These are phyloP conservation scores for Drosophila arizonae DNA, from an alignment of 1,140 invertebrate genomes.

Conservation along the genomic window DNA sequence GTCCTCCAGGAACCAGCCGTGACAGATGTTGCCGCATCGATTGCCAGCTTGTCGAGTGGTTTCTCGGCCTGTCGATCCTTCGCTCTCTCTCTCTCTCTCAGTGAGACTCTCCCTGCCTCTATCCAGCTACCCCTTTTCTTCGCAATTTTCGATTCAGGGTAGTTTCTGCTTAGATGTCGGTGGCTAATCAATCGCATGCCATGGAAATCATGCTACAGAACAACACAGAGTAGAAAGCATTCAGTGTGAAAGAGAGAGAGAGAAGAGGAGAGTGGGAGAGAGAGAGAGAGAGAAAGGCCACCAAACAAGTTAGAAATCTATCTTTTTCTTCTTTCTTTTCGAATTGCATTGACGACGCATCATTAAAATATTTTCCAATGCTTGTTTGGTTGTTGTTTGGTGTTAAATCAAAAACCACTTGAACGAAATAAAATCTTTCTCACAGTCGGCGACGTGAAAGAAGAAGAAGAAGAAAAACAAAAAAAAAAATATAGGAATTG, in stretches of 20 bases:
- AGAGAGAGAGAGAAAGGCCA: conserved; percentile 43
- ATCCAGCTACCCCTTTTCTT: conserved; percentile 9
- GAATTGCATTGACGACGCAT: conserved; percentile 75
- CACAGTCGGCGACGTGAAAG: conserved; percentile 62
- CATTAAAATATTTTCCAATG: conserved; percentile 77
- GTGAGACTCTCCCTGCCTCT: conserved; percentile 10
- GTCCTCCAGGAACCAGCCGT: conserved; percentile 63
- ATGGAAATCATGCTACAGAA: conserved; percentile 54
- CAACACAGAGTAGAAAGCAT: conserved; percentile 5
- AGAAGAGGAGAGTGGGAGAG: conserved; percentile 5
- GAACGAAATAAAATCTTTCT: conserved; percentile 81
- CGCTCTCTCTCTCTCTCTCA: conserved; percentile 22
- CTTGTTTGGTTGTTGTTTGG: conserved; percentile 58
- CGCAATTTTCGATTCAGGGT: neutral
- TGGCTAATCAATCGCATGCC: conserved; percentile 66
- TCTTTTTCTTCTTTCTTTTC: conserved; percentile 52
- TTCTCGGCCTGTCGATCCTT: conserved; percentile 26
- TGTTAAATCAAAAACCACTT: conserved; percentile 81
- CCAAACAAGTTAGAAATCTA: conserved; percentile 77
- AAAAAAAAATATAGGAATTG: conserved; percentile 40
- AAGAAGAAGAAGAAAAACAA: conserved; percentile 5
- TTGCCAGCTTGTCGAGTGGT: conserved; percentile 69
- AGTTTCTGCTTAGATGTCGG: conserved; percentile 30
- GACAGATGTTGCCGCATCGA: conserved; percentile 75
- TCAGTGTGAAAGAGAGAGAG: neutral